These are phyloP conservation scores for Edolisoma coerulescens DNA, from an alignment of 2,113 vertebrate genomes.

Conservation along the genomic window DNA sequence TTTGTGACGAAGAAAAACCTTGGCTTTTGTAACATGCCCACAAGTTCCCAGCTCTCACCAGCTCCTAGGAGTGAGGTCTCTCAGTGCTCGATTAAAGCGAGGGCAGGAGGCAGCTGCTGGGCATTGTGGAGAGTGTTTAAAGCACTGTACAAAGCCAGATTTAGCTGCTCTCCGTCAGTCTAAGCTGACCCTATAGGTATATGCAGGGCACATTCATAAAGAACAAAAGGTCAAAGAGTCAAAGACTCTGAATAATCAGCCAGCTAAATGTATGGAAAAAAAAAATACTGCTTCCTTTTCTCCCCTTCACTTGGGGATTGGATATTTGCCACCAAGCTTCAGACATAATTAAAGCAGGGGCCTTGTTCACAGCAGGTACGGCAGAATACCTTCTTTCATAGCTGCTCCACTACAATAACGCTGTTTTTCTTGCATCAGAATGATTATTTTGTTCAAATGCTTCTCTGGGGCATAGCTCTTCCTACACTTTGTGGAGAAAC, in stretches of 20 bases:
- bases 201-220: constrained; percentile 21
- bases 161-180: not conserved
- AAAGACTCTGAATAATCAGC: constrained; percentile 47
- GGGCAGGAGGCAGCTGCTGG: not conserved
- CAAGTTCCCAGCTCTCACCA: not conserved
- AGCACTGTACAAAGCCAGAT: not conserved
- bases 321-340: constrained; percentile 51
- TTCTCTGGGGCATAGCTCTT: not conserved
- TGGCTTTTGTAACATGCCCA: not conserved
- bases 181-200: constrained; percentile 13
- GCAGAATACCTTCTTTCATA: constrained; percentile 50
- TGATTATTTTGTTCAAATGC: constrained; percentile 24
- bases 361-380: constrained; percentile 45
- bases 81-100: not conserved
- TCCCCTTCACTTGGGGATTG: not conserved
- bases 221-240: constrained; percentile 53
- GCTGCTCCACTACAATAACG: not conserved
- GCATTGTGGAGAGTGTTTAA: not conserved
- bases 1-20: not conserved
- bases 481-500: not conserved
- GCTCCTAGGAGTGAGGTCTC: not conserved
- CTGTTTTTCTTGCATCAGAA: constrained; percentile 20
- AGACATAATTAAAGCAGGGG: constrained; percentile 49
- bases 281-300: constrained; percentile 12
- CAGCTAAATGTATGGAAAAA: constrained; percentile 20